Conservation (phyloP, 2,888 invertebrate species). For the Lasioglossum calceatum region DNA sequence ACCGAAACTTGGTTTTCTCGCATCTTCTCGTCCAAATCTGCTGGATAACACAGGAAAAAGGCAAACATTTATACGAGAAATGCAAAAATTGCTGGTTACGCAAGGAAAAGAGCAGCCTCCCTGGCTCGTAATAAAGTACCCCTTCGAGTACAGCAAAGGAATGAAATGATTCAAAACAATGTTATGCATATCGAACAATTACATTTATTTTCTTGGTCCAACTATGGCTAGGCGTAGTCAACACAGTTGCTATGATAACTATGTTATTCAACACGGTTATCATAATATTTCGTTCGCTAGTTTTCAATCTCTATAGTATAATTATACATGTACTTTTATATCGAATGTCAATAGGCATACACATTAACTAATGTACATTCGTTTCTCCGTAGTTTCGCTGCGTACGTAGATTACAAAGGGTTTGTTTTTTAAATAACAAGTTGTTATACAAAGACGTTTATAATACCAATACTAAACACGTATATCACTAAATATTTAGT, state of each 20-base stretch:
- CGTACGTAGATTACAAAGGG: constrained; percentile 10
- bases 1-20: too few species aligned
- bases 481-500: constrained; percentile 34
- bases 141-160: not conserved
- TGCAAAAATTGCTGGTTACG: too few species aligned
- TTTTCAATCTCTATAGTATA: constrained; percentile 45
- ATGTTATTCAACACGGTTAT: constrained; percentile 40
- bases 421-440: not conserved
- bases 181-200: constrained; percentile 45
- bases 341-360: constrained; percentile 31
- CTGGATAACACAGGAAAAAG: too few species aligned
- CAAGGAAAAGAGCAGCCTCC: too few species aligned
- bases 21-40: too few species aligned
- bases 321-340: constrained; percentile 27
- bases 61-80: too few species aligned
- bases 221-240: constrained; percentile 33
- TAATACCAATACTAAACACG: constrained; percentile 21
- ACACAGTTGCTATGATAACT: constrained; percentile 32
- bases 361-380: constrained; percentile 16
- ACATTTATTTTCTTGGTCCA: constrained; percentile 64
- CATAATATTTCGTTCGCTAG: constrained; percentile 46
- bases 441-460: constrained; percentile 12
- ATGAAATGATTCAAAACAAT: not conserved
- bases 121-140: not conserved
- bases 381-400: not conserved